A percentile compares a stretch with the other conserved stretches of the same genome.
Conservation (phyloP, 2,888 invertebrate genomes). For the Arctia plantaginis region DNA sequence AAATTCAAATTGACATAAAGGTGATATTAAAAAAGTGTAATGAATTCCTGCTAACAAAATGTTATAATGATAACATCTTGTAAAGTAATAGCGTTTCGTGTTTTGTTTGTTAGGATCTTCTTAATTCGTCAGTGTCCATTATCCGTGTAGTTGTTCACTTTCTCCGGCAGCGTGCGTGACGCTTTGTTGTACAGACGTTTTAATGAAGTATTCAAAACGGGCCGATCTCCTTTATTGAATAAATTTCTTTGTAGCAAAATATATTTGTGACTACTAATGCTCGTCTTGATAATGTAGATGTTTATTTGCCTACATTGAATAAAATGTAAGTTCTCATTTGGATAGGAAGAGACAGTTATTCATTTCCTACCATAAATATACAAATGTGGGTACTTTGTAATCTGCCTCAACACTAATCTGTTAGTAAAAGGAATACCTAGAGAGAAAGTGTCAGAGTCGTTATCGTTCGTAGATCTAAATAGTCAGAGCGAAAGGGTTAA, state of each 20-base stretch:
- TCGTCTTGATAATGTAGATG: neutral
- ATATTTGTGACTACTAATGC: neutral
- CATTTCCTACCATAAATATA: constrained; percentile 8
- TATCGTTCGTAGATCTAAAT: constrained; percentile 18
- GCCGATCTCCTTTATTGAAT: neutral
- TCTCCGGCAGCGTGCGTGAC: constrained; percentile 66
- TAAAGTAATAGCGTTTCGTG: constrained; percentile 61
- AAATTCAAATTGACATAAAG: neutral
- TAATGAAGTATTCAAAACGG: constrained; percentile 22
- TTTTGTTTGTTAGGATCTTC: constrained; percentile 57
- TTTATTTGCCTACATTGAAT: neutral
- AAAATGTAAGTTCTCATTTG: neutral
- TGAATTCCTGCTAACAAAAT: constrained; percentile 49
- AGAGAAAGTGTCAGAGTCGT: constrained; percentile 17
- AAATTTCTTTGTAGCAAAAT: constrained; percentile 3
- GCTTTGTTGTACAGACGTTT: constrained; percentile 32
- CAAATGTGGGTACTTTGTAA: constrained; percentile 16
- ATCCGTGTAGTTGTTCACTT: constrained; percentile 68
- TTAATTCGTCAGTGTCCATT: constrained; percentile 63
- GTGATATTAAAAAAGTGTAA: constrained; percentile 39
- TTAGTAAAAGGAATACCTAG: constrained; percentile 18
- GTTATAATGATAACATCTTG: constrained; percentile 40
- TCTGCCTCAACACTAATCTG: constrained; percentile 15
- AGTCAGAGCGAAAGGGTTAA: constrained; percentile 21
- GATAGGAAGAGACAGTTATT: neutral